Base-by-base conservation (phyloP, 2,797 vertebrate species). In the Macroramphosus scolopax region DNA sequence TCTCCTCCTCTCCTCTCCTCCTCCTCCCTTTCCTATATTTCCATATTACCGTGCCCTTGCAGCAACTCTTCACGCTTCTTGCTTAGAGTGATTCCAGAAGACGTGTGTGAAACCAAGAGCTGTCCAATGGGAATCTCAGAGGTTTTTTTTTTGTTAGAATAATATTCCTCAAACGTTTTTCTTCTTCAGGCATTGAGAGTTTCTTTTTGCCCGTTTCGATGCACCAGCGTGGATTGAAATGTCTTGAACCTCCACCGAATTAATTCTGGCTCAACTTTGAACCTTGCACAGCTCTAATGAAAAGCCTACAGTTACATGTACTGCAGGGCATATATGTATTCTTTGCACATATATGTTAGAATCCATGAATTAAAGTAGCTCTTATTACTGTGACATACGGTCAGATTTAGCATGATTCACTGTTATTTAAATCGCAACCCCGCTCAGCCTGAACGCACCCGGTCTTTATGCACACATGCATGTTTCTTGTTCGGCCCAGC, bases 161-260 rank as follows among this genome's bases (percentile, higher is more conserved):
- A 67, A 76, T 81, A 83, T 81, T 78, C 64, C 70, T 80, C 64
- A 80, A 85, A 84, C 83, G 75, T 79, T 82, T 75, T 74, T 77
- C 45, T 52, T 84, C 77, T 82, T 72, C 67, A 28, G 75, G 81
- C 78, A 29, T 35, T 68, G 5, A 37, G 22, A 54, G 33, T 46
- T 50, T 48, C 37, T 65, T 53, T 60, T 61, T 68, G 44, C 47
- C 49, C 47, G 49, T 78, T 66, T 84, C 70, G 71, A 73, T 15
- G 14, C 37, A 48, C 55, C 50, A 63, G 39, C 47, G 29, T 70
- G 36, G 45, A 68, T 73, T 65, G 49, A 75, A 80, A 84, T 77
- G 67, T 82, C 68, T 75, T 63, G 61, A 80, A 83, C 75, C 60
- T 51, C 55, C 32, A 45, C 36, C 12, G 17, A 58, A 70, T 82